Evolutionary conservation across 2,113 vertebrate genomes (phyloP), one percentile per base, ranked within the genome.

Genomic region (Pelmatolapia mariae): DNA sequence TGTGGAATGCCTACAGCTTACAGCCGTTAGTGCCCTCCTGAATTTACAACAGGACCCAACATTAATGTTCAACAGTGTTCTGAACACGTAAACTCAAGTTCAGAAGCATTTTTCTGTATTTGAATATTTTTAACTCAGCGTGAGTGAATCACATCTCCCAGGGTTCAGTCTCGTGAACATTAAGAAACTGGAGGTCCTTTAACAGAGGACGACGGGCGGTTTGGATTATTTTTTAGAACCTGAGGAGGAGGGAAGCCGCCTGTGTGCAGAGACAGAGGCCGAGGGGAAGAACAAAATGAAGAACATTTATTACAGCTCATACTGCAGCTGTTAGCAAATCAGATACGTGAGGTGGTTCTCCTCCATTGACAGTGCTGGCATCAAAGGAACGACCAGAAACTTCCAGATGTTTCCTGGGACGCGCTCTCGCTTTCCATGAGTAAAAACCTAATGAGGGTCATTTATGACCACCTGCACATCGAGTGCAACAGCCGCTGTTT

Each of bases 101-200:
- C 36, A 68, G 33, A n/a, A 40, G 2, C 31, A 1, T 4, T 24
- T 43, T 71, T 22, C n/a, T 40, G n/a, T 2, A 24, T 40, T 43
- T 24, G 38, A 22, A 59, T 59, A 7, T 24, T 56, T 56, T 4
- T 7, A 31, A 59, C 56, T 18, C 26, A 56, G 54, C 22, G 1
- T 26, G 54, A 56, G 54, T 57, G 54, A 59, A 31, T 2, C 26
- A 31, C 15, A 31, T 61, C 57, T 61, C 16, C 57, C 57, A 33
- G 12, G 68, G 40, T 26, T 73, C 22, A 45, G 13, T 7, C 22
- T 18, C 5, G 12, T 26, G 68, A 73, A 10, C 57, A 45, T 15
- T 24, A 26, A 43, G 22, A 10, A 6, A 7, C 24, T 24, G 24
- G 0, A 26, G 22, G 22, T 45, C 0, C 71, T 45, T 43, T 18